Base-by-base conservation (phyloP, 1,140 invertebrate species). In the Papilio dardanus region DNA sequence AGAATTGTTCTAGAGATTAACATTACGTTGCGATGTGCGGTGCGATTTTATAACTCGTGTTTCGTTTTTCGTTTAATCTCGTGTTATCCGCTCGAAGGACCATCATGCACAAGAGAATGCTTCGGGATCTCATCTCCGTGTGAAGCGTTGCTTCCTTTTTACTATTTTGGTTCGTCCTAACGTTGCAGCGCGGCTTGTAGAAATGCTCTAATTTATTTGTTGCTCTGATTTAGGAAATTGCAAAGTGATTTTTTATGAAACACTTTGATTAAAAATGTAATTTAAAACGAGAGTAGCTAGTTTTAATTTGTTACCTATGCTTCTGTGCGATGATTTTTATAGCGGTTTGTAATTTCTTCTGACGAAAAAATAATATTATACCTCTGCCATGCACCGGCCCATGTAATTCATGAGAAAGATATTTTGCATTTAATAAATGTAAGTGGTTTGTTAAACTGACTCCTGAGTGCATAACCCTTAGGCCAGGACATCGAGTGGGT, bases 401-500 rank as follows among this genome's bases (percentile, higher is more conserved):
- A 7, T 37, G 35, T 37, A 37, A 7, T 37, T 37, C 35, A 12
- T 37, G 35, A 37, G 35, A 37, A 19, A 46, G 16, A 46, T 46
- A n/a, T 46, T 46, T 46, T 46, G 5, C 16, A 46, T 19, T 6
- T 46, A 46, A n/a, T 5, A 10, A 14, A 14, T 12, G 5, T 16
- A 54, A 54, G 21, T 54, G 7, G 5, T 54, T 24, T 54, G 19
- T 54, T 54, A 24, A 54, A 54, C 50, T 54, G 37, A 50, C 24
- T 71, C 50, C 58, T 33, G 46, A 30, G 7, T 54, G 10, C 42
- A 58, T 19, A 21, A 40, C 67, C 67, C 19, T 69, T 35, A 30
- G 68, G 16, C 40, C 35, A 35, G 42, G 42, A 58, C 40, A 71
- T 71, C 69, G 46, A 50, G 69, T 71, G 68, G 68, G 69, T 71